Conservation (phyloP, 2,797 vertebrate species). For the Micropoecilia bifurca region DNA sequence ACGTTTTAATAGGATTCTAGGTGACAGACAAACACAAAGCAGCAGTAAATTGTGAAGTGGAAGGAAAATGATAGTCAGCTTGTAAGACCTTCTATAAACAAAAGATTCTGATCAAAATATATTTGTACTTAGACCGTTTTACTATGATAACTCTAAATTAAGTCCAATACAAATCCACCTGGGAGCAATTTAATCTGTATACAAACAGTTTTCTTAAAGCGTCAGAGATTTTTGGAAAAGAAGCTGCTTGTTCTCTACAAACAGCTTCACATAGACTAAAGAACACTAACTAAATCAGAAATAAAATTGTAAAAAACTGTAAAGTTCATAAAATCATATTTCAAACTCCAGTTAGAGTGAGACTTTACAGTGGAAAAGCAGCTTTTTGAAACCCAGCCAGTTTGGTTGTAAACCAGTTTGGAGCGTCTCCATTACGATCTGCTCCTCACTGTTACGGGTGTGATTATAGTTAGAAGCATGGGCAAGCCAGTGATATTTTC, state of each 20-base stretch:
- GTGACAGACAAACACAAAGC: conserved; percentile 1
- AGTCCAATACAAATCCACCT: not conserved
- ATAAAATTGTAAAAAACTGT: not conserved
- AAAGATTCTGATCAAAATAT: not conserved
- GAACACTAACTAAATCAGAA: not conserved
- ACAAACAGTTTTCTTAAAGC: not conserved
- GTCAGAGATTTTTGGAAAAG: not conserved
- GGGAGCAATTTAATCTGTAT: not conserved
- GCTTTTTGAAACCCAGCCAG: too few species aligned
- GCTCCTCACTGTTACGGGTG: too few species aligned
- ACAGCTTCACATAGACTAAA: not conserved
- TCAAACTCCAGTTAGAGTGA: not conserved
- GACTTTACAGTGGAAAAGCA: too few species aligned
- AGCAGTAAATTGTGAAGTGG: not conserved
- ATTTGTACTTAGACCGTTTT: not conserved
- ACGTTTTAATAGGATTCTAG: conserved; percentile 1
- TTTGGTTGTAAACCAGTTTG: too few species aligned
- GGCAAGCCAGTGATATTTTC: too few species aligned
- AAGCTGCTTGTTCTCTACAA: not conserved
- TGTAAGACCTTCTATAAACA: not conserved
- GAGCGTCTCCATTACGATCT: too few species aligned
- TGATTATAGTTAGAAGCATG: too few species aligned
- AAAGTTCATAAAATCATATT: not conserved
- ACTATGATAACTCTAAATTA: not conserved
- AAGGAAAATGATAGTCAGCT: not conserved